These are phyloP conservation scores for Physocephala rufipes DNA, from an alignment of 2,888 invertebrate species.

Conservation along the genomic window DNA sequence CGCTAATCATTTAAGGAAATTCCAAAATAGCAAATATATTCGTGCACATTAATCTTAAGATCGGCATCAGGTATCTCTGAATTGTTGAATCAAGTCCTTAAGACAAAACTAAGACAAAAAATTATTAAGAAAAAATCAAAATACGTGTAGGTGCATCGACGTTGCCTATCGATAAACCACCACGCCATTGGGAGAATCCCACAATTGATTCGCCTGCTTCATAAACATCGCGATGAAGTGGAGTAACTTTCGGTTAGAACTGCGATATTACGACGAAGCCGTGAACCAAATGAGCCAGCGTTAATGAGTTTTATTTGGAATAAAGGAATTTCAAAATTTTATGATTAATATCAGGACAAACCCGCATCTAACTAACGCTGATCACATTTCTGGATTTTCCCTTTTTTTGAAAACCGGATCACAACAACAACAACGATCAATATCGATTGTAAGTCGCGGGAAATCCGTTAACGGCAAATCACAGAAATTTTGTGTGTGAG, in stretches of 20 bases:
- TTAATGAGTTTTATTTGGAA: conserved; percentile 23
- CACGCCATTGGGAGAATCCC: conserved; percentile 43
- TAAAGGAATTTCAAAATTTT: conserved; percentile 12
- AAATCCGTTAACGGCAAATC: too few species aligned
- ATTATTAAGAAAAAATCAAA: neutral
- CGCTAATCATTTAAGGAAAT: too few species aligned
- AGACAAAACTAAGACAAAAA: conserved; percentile 3
- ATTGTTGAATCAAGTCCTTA: conserved; percentile 38
- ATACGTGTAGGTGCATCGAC: conserved; percentile 30
- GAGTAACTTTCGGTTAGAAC: too few species aligned
- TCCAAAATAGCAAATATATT: too few species aligned
- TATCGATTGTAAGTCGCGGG: too few species aligned
- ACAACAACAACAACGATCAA: too few species aligned
- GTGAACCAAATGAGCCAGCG: neutral
- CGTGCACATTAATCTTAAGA: too few species aligned
- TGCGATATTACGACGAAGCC: too few species aligned
- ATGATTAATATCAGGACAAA: conserved; percentile 14
- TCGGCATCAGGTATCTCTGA: conserved; percentile 23
- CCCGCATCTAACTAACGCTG: neutral
- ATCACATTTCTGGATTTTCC: too few species aligned
- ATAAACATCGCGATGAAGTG: conserved; percentile 30
- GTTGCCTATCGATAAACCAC: neutral
- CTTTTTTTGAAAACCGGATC: too few species aligned
- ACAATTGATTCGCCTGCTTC: conserved; percentile 41
- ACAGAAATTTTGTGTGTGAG: too few species aligned